A percentile compares a stretch with the other conserved stretches of the same genome.
phyloP scores from a whole-genome alignment of 1,140 invertebrate species.

The Atopsyche davidsoni region DNA sequence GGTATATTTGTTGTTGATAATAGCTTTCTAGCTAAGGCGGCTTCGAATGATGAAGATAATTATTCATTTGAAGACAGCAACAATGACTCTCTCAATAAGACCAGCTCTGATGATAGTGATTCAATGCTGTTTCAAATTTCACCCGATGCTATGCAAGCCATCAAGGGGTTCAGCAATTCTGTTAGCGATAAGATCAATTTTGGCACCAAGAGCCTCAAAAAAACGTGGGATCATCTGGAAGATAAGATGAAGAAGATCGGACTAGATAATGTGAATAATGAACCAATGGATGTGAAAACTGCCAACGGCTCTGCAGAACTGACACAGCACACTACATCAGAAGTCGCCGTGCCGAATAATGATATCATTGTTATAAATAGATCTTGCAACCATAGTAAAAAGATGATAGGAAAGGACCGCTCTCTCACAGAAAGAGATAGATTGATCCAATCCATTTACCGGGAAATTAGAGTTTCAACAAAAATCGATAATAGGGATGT shows the following conservation, averaged over 20 bases:
- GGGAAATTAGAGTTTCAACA: slow-evolving; percentile 21
- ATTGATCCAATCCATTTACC: slow-evolving; percentile 19
- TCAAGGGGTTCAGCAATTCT: slow-evolving; percentile 46
- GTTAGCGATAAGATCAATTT: slow-evolving; percentile 46
- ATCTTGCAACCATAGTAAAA: slow-evolving; percentile 30
- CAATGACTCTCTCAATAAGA: slow-evolving; percentile 28
- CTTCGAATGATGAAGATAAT: slow-evolving; percentile 33
- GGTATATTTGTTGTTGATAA: slow-evolving; percentile 51
- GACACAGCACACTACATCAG: slow-evolving; percentile 11
- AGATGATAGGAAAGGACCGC: too few relatives aligned
- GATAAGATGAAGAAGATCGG: slow-evolving; percentile 27
- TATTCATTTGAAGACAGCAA: slow-evolving; percentile 18
- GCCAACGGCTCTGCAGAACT: slow-evolving; percentile 2
- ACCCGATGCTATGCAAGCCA: slow-evolving; percentile 44
- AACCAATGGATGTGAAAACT: slow-evolving; percentile 23
- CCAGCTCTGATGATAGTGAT: slow-evolving; percentile 33
- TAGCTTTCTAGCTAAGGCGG: slow-evolving; percentile 40
- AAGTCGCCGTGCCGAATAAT: slow-evolving; percentile 1
- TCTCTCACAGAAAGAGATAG: slow-evolving; percentile 13
- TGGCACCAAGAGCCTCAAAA: slow-evolving; percentile 47
- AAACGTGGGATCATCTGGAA: slow-evolving; percentile 40
- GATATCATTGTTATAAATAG: slow-evolving; percentile 11
- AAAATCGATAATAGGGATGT: slow-evolving; percentile 20
- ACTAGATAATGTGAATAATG: slow-evolving; percentile 21
- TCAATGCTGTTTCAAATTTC: slow-evolving; percentile 35